Evolutionary conservation across 2,888 invertebrate species (phyloP).

Genomic region (Leucophora obtusa): DNA sequence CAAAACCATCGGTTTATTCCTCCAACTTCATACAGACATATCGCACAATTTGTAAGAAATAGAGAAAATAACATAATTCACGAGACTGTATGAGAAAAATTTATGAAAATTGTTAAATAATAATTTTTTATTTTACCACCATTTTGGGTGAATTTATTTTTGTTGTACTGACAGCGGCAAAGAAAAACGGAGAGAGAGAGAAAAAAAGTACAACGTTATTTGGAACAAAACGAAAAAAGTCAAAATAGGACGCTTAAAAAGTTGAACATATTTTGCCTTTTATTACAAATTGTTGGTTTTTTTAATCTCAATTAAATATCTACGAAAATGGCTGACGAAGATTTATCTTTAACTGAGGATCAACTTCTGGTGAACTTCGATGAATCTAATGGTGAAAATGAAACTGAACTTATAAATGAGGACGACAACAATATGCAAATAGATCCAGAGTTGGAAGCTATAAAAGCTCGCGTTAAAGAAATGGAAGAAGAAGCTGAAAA

Average conservation of each 20-base stretch:
- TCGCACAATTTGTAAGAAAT: no score
- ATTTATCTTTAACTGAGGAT: conserved; percentile 78
- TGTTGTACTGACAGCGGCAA: conserved; percentile 35
- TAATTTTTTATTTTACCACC: conserved; percentile 53
- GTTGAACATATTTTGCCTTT: no score
- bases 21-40: no score
- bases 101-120: no score
- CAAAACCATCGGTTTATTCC: no score
- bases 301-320: conserved; percentile 17
- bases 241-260: conserved; percentile 32
- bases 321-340: conserved; percentile 78
- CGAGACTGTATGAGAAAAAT: no score
- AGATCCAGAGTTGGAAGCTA: no score
- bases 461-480: no score
- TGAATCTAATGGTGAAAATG: conserved; percentile 78
- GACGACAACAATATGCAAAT: no score
- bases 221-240: conserved; percentile 20
- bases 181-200: conserved; percentile 53
- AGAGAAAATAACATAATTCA: no score
- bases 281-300: conserved; percentile 19
- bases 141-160: conserved; percentile 58
- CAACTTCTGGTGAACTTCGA: conserved; percentile 79
- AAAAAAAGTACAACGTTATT: conserved; percentile 55
- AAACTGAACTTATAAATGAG: conserved; percentile 77
- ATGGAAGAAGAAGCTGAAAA: no score